Evolutionary conservation across 2,797 vertebrate genomes (phyloP).

Genomic region (Eptatretus atami): DNA sequence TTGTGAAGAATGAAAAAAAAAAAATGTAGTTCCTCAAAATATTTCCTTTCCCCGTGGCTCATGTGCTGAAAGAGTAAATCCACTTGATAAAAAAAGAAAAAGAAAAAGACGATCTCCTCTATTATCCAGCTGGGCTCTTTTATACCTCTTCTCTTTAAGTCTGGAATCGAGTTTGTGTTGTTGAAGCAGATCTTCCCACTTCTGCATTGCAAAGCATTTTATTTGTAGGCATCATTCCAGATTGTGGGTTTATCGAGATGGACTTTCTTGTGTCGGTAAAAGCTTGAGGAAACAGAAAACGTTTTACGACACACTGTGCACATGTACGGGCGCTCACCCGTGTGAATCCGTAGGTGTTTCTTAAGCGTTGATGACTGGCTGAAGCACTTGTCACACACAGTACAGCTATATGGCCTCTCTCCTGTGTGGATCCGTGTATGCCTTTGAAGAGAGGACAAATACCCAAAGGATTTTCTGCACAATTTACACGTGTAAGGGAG

Average conservation of each 20-base stretch:
- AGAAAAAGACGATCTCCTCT: too few relatives aligned
- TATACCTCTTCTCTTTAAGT: too few relatives aligned
- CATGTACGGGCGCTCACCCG: slow-evolving; percentile 1
- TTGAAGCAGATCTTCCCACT: too few relatives aligned
- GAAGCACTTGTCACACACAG: slow-evolving; percentile 1
- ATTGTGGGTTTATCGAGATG: neutral
- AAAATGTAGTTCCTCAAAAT: too few relatives aligned
- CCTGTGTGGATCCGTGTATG: neutral
- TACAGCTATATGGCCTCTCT: neutral
- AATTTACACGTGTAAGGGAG: slow-evolving; percentile 1
- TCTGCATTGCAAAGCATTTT: too few relatives aligned
- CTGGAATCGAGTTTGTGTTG: too few relatives aligned
- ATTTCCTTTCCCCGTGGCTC: too few relatives aligned
- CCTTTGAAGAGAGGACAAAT: slow-evolving; percentile 1
- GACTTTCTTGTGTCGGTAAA: neutral
- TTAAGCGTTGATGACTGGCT: neutral
- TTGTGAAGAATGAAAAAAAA: too few relatives aligned
- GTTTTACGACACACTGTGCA: neutral
- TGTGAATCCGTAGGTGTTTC: slow-evolving; percentile 2
- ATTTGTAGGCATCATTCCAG: too few relatives aligned
- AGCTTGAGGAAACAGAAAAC: neutral
- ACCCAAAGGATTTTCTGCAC: neutral
- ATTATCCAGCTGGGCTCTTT: too few relatives aligned
- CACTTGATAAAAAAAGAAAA: too few relatives aligned
- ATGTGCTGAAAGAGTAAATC: too few relatives aligned